Evolutionary conservation across 2,888 invertebrate genomes (phyloP), one percentile per base, ranked within the genome.

Genomic region (Drosophila putrida): DNA sequence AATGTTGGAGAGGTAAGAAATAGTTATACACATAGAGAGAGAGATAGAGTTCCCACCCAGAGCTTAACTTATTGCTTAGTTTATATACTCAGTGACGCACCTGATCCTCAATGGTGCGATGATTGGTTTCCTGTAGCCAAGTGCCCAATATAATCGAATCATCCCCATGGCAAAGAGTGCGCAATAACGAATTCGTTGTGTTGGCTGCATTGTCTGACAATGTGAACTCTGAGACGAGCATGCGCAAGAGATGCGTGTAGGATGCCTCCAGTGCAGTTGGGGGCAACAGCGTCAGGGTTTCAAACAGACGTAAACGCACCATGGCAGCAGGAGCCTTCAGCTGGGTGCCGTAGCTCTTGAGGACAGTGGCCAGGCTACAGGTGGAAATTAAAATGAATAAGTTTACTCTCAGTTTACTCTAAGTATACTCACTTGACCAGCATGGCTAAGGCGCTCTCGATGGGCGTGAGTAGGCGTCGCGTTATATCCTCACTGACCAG

Each of bases 61-160:
- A 49, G 4, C 11, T 25, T 8, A 35, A 44, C 3, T 9, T n/a
- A 13, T 11, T 4, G 0, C 8, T 6, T n/a, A 5, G 15, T 31
- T 49, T 2, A 11, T 10, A 20, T 2, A 9, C 13, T 11, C 9
- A 2, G 10, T n/a, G 15, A 71, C 73, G 27, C 46, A 98, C 98
- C 95, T 99, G 99, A 93, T 99, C 98, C 93, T 99, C 99, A 78
- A 99, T 98, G 49, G 96, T 96, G 71, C 97, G 96, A 92, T 99
- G 98, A 92, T 99, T 98, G 0, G 98, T 98, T 91, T 99, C 98
- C 91, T 98, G 97, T 41, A 98, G 94, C 97, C 98, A 98, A 53
- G 98, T 97, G 10, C 98, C 98, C 36, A 99, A 93, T 60, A 99
- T 96, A 43, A 98, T 97, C 0, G 98, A 97, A 92, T 97, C 97